Evolutionary conservation across 2,888 invertebrate genomes (phyloP), one percentile per base, ranked within the genome.

Genomic region (Xanthorhoe spadicearia): DNA sequence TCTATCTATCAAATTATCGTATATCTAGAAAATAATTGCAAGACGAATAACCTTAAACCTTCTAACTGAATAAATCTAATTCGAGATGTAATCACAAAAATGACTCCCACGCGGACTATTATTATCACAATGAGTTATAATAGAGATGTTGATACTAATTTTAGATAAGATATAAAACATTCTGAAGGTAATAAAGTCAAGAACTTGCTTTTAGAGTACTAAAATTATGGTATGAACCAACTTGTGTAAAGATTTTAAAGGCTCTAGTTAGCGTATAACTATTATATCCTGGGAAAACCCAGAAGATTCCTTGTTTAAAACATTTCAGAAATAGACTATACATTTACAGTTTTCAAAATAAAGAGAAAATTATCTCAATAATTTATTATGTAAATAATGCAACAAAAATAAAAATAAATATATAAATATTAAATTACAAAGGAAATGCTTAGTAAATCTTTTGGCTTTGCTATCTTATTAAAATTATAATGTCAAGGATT

Each of bases 131-230:
- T 57, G 15, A 19, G n/a, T 61, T 63, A 52, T 60, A 60, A 66
- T 60, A 9, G 56, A 54, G 54, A 8, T 18, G 32, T 46, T 35
- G 56, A 68, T 64, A 66, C 64, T 64, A 55, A 68, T 64, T 70
- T 72, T 35, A 68, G 70, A 70, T 70, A 61, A 13, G 19, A 18
- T 18, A 18, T 32, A 28, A 50, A 18, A 50, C 50, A 19, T 58
- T 49, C 46, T 56, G 15, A 15, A 46, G 46, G 6, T n/a, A n/a
- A n/a, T n/a, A n/a, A n/a, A n/a, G n/a, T n/a, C 10, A 35, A 46
- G 46, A 38, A 38, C 38, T 38, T 38, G 38, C 15, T 46, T 46
- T 46, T 46, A 6, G 4, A 10, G 38, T 38, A 38, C 4, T 15
- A n/a, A n/a, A n/a, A n/a, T n/a, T n/a, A n/a, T n/a, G n/a, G 50